Percentiles rank a stretch among this genome's conserved stretches.
Conservation (phyloP, 2,888 invertebrate genomes). For the Cremastobaeus sp. region DNA sequence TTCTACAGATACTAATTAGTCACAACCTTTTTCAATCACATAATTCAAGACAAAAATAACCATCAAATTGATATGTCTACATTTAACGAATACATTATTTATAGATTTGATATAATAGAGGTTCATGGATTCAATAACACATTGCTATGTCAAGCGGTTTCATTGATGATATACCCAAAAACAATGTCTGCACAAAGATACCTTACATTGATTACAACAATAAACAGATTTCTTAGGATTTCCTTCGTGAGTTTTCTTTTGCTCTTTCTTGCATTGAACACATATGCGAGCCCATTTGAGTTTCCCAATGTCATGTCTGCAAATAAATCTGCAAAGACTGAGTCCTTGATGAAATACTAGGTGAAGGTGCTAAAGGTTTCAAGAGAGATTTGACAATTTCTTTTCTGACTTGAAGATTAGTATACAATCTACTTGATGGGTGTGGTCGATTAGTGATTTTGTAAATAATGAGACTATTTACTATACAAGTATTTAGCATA, state of each 20-base stretch:
- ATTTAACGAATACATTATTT: no score
- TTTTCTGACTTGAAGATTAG: conserved; percentile 7
- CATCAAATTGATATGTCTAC: no score
- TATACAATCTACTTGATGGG: not conserved
- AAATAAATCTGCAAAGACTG: not conserved
- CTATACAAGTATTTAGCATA: conserved; percentile 12
- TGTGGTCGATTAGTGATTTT: conserved; percentile 18
- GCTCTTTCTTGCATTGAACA: conserved; percentile 20
- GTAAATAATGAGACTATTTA: conserved; percentile 32
- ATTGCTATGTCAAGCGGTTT: no score
- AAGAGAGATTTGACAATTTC: conserved; percentile 6
- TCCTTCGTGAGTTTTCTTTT: conserved; percentile 10
- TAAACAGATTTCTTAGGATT: conserved; percentile 1
- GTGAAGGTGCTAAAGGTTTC: conserved; percentile 1
- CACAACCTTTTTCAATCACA: no score
- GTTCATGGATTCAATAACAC: no score
- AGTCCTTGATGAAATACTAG: not conserved
- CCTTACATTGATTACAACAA: not conserved
- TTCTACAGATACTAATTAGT: no score
- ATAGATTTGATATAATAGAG: no score
- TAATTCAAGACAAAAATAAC: no score
- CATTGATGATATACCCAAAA: no score
- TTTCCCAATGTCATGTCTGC: not conserved
- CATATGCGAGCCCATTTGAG: not conserved
- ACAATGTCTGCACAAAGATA: conserved; percentile 11